Base-by-base conservation (phyloP, 2,888 invertebrate species). In the Anoncus sp. region DNA sequence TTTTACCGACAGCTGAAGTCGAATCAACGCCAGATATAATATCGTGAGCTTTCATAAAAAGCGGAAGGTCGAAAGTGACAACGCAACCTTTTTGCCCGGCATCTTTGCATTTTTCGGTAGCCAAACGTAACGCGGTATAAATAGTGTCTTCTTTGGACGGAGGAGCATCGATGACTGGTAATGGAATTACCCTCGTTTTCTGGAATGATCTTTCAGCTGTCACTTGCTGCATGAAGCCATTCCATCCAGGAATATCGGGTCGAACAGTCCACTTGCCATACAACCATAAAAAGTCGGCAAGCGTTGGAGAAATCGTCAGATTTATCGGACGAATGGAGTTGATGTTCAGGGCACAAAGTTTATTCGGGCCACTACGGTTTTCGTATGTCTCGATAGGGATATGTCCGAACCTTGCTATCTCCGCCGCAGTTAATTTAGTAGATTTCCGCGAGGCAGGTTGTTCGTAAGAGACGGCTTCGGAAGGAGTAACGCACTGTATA, bases 171-270 rank as follows among this genome's bases (percentile, higher is more conserved):
- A 78, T 67, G 24, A 77, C 70, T 16, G 76, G 70, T 5, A 65
- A 45, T 14, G n/a, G n/a, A n/a, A 45, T 16, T 12, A 74, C 24
- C n/a, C 31, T 12, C 12, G 79, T 63, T 24, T 60, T 40, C 1
- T 49, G 49, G 78, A 74, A 83, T 51, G 74, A 62, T 53, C 55
- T n/a, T n/a, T n/a, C n/a, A n/a, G n/a, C n/a, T n/a, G n/a, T n/a
- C n/a, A n/a, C n/a, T n/a, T n/a, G n/a, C n/a, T 87, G 71, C 85
- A 88, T 78, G 84, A 84, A 89, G 18, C 88, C 88, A 79, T 87
- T 87, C 88, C 87, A 90, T 18, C 88, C n/a, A n/a, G n/a, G n/a
- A n/a, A n/a, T n/a, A n/a, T n/a, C n/a, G n/a, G n/a, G n/a, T n/a
- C n/a, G n/a, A n/a, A n/a, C n/a, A n/a, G n/a, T n/a, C n/a, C n/a